These are phyloP conservation scores for Andrena haemorrhoa DNA, from an alignment of 2,888 invertebrate species.

Conservation along the genomic window DNA sequence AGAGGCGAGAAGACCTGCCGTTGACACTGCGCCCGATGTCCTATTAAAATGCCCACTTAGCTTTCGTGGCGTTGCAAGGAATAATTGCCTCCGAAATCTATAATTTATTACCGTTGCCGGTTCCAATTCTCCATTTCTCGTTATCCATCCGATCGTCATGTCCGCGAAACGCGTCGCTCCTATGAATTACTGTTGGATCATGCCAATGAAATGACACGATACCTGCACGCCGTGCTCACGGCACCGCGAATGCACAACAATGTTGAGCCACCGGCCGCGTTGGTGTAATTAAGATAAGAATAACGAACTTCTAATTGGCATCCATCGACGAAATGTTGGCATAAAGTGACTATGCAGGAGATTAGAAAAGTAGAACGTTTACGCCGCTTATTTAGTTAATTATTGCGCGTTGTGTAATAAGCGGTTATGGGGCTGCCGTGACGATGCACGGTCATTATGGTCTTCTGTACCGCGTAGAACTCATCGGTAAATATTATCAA, in stretches of 20 bases:
- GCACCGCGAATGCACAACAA: constrained; percentile 33
- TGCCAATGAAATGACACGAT: constrained; percentile 23
- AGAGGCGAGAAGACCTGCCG: not conserved
- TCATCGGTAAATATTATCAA: constrained; percentile 47
- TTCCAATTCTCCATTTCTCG: not conserved
- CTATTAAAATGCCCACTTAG: not conserved
- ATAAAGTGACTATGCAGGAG: constrained; percentile 45
- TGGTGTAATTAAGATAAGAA: constrained; percentile 60
- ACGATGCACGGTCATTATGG: constrained; percentile 16
- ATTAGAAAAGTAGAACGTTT: constrained; percentile 72
- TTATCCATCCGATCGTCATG: constrained; percentile 32
- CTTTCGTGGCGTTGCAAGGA: not conserved
- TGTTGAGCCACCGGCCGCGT: constrained; percentile 32
- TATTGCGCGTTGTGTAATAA: constrained; percentile 54
- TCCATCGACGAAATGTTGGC: constrained; percentile 46
- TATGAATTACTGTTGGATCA: constrained; percentile 21
- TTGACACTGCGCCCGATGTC: not conserved
- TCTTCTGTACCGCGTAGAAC: not conserved
- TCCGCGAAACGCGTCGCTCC: not conserved
- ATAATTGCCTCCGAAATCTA: constrained; percentile 9
- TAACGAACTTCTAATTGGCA: constrained; percentile 62
- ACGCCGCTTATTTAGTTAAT: constrained; percentile 63
- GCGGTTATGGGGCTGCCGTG: constrained; percentile 19
- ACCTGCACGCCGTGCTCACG: not conserved
- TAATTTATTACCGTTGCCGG: not conserved